Percentiles rank a stretch among this genome's conserved stretches.
Evolutionary conservation across 2,113 vertebrate species (phyloP).

Genomic region (Tichodroma muraria): DNA sequence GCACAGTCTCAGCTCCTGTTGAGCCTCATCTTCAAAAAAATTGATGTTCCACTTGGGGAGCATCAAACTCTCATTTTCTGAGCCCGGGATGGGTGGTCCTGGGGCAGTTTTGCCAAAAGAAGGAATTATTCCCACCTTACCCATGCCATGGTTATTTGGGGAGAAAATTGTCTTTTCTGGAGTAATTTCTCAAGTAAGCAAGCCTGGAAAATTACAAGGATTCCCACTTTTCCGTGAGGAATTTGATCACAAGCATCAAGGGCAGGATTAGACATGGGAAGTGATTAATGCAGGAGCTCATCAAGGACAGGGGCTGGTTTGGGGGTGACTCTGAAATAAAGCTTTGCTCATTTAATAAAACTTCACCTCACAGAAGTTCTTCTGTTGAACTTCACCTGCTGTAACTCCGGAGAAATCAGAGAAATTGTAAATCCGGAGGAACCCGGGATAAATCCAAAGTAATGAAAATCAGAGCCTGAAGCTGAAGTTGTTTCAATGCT

Average conservation of each 20-base stretch:
- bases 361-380: neutral
- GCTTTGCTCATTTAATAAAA: neutral
- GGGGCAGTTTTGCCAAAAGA: neutral
- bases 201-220: neutral
- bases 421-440: neutral
- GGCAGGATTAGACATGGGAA: neutral
- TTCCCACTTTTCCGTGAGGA: neutral
- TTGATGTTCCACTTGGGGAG: neutral
- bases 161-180: neutral
- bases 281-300: neutral
- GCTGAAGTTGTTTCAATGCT: neutral
- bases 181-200: neutral
- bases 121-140: neutral
- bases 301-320: neutral
- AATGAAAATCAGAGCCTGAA: neutral
- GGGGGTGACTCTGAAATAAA: neutral
- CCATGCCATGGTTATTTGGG: neutral
- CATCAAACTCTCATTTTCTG: neutral
- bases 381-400: neutral
- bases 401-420: neutral
- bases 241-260: neutral
- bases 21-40: neutral
- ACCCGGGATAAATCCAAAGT: neutral
- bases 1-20: rapidly evolving
- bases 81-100: rapidly evolving